Base-by-base conservation (phyloP, 2,113 vertebrate species). In the Spilogale gracilis region DNA sequence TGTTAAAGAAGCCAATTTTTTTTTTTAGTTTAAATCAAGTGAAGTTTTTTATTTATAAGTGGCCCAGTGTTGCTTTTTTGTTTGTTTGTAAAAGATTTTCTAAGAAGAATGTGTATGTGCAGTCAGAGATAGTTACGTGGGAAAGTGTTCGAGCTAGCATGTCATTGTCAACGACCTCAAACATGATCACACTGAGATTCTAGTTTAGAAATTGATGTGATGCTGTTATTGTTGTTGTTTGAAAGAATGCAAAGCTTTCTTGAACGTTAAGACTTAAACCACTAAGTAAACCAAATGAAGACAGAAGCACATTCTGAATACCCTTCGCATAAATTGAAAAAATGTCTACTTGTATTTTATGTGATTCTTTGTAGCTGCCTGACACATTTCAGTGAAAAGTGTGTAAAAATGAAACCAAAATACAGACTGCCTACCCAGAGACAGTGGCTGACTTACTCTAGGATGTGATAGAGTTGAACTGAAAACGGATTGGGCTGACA, bases 401-500 rank as follows among this genome's bases (percentile, higher is more conserved):
- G 98, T 98, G 98, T 98, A 21, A 98, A 98, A 98, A 96, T 98
- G 98, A 98, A 99, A 98, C 98, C 98, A 96, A 98, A 98, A 98
- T 97, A 96, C 96, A 98, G 97, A 96, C 98, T 98, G 90, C 94
- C 95, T 97, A 98, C 98, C 98, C 98, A 97, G 95, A 82, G 98
- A 95, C 98, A 98, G 97, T 98, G 98, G 99, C 99, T 99, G 99
- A 98, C 98, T 98, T 97, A 85, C 98, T 98, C 99, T 99, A 96
- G 98, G 80, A 98, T 98, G 98, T 98, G 98, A 98, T 98, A 98
- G 99, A 99, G 99, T 99, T 98, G 99, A 99, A 98, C 99, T 99
- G 99, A 99, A 98, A 99, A 99, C 99, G 99, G 99, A 99, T 99
- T 99, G 99, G 99, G 97, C 98, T 99, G 99, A 99, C 99, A 99